A percentile compares a stretch with the other conserved stretches of the same genome.
Conservation (phyloP, 2,113 vertebrate species). For the Typhlomys cinereus region DNA sequence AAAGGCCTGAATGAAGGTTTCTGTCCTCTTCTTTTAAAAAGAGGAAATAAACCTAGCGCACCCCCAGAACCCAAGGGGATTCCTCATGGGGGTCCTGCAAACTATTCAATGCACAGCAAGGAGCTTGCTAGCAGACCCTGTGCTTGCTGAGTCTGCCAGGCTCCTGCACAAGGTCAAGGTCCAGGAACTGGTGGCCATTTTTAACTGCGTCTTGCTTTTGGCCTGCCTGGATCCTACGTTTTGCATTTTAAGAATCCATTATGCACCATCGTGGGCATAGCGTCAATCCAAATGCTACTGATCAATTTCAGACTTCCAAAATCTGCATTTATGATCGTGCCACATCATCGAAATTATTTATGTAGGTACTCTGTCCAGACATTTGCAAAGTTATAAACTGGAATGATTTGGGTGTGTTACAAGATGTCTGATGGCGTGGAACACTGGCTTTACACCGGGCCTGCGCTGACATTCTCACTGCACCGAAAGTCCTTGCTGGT, state of each 20-base stretch:
- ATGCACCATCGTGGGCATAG: conserved; percentile 57
- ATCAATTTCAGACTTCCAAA: conserved; percentile 74
- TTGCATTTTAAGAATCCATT: conserved; percentile 70
- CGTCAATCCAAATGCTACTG: conserved; percentile 67
- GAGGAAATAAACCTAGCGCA: background rate
- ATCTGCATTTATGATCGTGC: conserved; percentile 75
- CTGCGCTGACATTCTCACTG: background rate
- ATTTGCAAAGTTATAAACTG: conserved; percentile 52
- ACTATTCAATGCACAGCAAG: background rate
- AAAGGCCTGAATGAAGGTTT: background rate
- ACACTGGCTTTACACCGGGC: background rate
- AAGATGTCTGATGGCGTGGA: conserved; percentile 52
- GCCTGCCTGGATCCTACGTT: conserved; percentile 12
- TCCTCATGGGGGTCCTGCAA: background rate
- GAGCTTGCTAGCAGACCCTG: background rate
- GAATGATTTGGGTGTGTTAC: conserved; percentile 47
- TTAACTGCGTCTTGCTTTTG: conserved; percentile 58
- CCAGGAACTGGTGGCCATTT: conserved; percentile 43
- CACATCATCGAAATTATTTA: conserved; percentile 74
- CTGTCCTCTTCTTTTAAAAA: conserved; percentile 47
- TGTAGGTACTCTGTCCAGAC: conserved; percentile 42
- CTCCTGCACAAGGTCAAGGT: background rate
- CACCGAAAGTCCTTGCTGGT: background rate
- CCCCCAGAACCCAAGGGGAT: background rate
- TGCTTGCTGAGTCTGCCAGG: background rate